A percentile compares a stretch with the other conserved stretches of the same genome.
Conservation (phyloP, 2,113 vertebrate genomes). For the Oryzias celebensis region DNA sequence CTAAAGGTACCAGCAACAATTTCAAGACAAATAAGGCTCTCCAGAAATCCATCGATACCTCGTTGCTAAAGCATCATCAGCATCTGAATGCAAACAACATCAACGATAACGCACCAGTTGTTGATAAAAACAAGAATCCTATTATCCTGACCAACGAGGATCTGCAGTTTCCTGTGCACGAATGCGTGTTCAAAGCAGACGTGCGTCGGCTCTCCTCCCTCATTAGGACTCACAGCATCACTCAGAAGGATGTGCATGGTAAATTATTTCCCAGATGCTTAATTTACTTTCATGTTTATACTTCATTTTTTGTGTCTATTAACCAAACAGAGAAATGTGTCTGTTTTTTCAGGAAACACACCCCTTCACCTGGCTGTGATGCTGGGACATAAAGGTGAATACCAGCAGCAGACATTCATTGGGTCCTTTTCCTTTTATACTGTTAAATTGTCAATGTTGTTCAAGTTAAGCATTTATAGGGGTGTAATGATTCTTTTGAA, state of each 20-base stretch:
- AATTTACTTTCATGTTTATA: no score
- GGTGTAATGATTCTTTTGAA: no score
- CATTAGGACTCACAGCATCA: constrained; percentile 91
- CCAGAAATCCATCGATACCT: constrained; percentile 61
- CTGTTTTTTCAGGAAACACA: constrained; percentile 86
- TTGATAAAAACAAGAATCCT: constrained; percentile 75
- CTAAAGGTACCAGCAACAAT: constrained; percentile 58
- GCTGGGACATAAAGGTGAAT: constrained; percentile 93
- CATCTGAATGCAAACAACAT: constrained; percentile 72
- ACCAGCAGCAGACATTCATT: no score
- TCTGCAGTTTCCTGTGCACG: constrained; percentile 86
- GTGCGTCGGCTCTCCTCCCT: constrained; percentile 89
- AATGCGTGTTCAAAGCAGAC: constrained; percentile 92
- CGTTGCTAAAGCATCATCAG: constrained; percentile 67
- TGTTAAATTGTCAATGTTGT: no score
- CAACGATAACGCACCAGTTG: constrained; percentile 53
- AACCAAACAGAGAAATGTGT: neutral
- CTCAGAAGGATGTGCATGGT: constrained; percentile 95
- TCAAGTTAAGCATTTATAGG: no score
- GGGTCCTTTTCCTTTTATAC: no score
- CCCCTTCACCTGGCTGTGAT: constrained; percentile 96
- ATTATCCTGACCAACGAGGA: constrained; percentile 64
- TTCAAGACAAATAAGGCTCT: constrained; percentile 77
- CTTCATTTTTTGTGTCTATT: neutral
- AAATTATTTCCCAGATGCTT: constrained; percentile 33